Evolutionary conservation across 2,797 vertebrate genomes (phyloP), one percentile per base, ranked within the genome.

Genomic region (Poeciliopsis presidionis): DNA sequence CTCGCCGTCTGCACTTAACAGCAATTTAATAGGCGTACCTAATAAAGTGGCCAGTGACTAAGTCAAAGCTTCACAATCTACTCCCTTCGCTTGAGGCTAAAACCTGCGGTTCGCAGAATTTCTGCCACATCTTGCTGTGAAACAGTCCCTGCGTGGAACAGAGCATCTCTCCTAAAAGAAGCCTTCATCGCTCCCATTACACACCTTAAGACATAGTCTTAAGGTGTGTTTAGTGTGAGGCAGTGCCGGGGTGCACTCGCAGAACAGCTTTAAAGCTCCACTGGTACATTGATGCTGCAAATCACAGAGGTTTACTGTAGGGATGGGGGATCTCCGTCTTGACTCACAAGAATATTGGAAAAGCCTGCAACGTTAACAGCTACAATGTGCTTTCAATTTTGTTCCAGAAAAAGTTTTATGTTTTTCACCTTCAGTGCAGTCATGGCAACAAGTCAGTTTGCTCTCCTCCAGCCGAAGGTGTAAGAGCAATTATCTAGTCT

Each of bases 61-160:
- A 75, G 47, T 20, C 49, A 51, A 51, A 73, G 45, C 46, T 28
- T 59, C 25, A 28, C 57, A 12, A 59, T 30, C 43, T 55, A 28
- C 43, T 13, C 14, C 20, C n/a, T 16, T 67, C 61, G 30, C 49
- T 72, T 72, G 41, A 33, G 45, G 46, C 33, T 25, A 76, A 72
- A 39, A 55, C 77, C 47, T 70, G 72, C 1, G 18, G 39, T 85
- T 78, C 18, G 46, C 22, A 79, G 76, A 3, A 53, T 73, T 61
- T 83, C 61, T 33, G 12, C 16, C 3, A 14, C 20, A 51, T 46
- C 4, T 69, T 28, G 12, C 22, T 25, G 69, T 67, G 46, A 80
- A n/a, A 53, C 20, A 41, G 76, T 53, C 16, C 45, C 53, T 51
- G 1, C 59, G 16, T 41, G 28, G 72, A 22, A 41, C 25, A 36